Evolutionary conservation across 2,888 invertebrate species (phyloP).

Genomic region (Nesidiocoris tenuis): DNA sequence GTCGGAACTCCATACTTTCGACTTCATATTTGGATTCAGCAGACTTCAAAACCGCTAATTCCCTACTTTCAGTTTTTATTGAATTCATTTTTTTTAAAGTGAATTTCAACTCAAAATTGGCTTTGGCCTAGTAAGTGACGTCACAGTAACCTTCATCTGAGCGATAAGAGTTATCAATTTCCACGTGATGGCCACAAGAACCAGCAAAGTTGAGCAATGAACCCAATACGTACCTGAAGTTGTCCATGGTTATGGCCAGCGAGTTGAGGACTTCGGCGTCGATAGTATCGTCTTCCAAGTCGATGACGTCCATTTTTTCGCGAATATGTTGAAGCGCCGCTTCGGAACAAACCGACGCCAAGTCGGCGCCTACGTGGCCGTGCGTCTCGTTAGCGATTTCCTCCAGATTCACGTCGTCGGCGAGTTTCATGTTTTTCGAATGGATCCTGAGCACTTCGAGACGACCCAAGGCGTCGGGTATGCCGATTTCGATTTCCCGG

Average conservation of each 20-base stretch:
- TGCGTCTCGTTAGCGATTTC: conserved; percentile 97
- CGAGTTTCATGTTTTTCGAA: conserved; percentile 98
- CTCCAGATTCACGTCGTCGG: conserved; percentile 96
- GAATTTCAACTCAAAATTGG: no score
- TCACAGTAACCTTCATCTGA: no score
- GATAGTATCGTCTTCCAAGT: conserved; percentile 97
- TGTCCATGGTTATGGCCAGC: conserved; percentile 96
- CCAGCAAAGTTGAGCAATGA: no score
- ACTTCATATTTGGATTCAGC: no score
- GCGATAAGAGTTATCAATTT: no score
- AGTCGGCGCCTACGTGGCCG: conserved; percentile 97
- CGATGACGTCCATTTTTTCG: conserved; percentile 99
- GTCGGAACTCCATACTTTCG: no score
- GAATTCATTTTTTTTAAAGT: no score
- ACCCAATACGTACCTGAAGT: conserved; percentile 73
- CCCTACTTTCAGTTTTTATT: no score
- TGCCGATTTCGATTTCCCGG: conserved; percentile 98
- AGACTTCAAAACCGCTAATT: no score
- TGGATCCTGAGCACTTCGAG: conserved; percentile 96
- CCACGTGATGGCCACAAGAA: no score
- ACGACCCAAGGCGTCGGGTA: conserved; percentile 96
- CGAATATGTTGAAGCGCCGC: conserved; percentile 98
- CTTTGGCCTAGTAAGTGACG: no score
- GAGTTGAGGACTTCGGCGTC: conserved; percentile 97
- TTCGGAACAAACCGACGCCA: conserved; percentile 97